Conservation (phyloP, 2,888 invertebrate species). For the Dermolepida albohirtum region DNA sequence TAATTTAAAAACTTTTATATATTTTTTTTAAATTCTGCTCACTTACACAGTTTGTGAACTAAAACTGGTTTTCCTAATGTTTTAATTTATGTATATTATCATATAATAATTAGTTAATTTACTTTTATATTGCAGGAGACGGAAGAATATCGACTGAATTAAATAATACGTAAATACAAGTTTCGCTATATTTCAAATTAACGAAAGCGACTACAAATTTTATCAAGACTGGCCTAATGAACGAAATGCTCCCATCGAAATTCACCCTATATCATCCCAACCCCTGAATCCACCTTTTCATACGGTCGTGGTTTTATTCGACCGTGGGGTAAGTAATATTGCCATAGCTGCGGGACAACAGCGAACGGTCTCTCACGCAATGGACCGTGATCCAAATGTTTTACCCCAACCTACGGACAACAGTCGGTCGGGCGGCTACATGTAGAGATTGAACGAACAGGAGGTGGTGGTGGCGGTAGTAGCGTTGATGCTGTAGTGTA, state of each 20-base stretch:
- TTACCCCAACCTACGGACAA: conserved; percentile 43
- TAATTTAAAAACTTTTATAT: too few relatives aligned
- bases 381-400: conserved; percentile 45
- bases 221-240: conserved; percentile 32
- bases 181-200: conserved; percentile 25
- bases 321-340: conserved; percentile 40
- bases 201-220: conserved; percentile 37
- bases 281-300: conserved; percentile 28
- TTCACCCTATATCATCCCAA: conserved; percentile 29
- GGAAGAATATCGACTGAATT: too few relatives aligned
- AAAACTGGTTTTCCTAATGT: too few relatives aligned
- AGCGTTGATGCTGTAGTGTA: conserved; percentile 19
- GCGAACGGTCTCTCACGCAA: conserved; percentile 44
- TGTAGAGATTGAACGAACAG: conserved; percentile 35
- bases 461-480: conserved; percentile 24
- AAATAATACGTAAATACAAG: conserved; percentile 16
- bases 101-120: too few relatives aligned
- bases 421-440: conserved; percentile 23
- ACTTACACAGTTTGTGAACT: too few relatives aligned
- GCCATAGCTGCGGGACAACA: conserved; percentile 46
- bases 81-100: too few relatives aligned
- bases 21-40: too few relatives aligned
- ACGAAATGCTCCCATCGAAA: conserved; percentile 28
- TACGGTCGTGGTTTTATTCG: conserved; percentile 30
- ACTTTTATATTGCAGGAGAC: too few relatives aligned